phyloP scores from a whole-genome alignment of 2,888 invertebrate species.

The Drepana falcataria region DNA sequence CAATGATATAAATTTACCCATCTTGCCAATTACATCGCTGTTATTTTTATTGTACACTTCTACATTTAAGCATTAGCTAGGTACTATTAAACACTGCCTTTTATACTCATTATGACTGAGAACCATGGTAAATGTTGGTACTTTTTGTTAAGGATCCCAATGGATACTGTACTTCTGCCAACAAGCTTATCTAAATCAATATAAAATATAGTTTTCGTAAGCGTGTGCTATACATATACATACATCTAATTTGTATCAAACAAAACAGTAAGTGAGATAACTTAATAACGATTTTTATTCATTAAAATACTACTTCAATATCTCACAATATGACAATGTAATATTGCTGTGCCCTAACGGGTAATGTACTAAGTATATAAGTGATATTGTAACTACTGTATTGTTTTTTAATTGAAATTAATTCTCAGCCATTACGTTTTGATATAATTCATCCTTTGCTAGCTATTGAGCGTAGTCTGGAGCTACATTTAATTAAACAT shows the following conservation, averaged over 20 bases:
- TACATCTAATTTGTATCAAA: no score
- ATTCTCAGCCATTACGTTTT: not conserved
- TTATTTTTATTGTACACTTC: conserved; percentile 6
- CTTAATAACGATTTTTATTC: not conserved
- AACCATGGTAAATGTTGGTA: not conserved
- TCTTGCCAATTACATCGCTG: conserved; percentile 46
- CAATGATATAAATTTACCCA: conserved; percentile 4
- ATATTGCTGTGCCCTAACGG: no score
- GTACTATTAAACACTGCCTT: conserved; percentile 53
- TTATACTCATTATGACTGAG: conserved; percentile 20
- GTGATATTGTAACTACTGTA: no score
- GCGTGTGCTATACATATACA: no score
- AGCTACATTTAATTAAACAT: not conserved
- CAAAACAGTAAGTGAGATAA: not conserved
- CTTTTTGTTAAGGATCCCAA: not conserved
- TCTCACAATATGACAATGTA: no score
- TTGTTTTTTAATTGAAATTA: no score
- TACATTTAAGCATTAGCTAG: conserved; percentile 5
- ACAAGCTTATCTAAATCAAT: not conserved
- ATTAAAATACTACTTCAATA: no score
- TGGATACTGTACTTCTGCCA: not conserved
- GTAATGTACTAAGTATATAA: no score
- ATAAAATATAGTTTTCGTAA: not conserved
- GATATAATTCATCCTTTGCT: not conserved
- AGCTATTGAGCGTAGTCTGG: not conserved